A percentile compares a stretch with the other conserved stretches of the same genome.
These are phyloP conservation scores for Ibycter americanus DNA, from an alignment of 2,797 vertebrate genomes.

Conservation along the genomic window DNA sequence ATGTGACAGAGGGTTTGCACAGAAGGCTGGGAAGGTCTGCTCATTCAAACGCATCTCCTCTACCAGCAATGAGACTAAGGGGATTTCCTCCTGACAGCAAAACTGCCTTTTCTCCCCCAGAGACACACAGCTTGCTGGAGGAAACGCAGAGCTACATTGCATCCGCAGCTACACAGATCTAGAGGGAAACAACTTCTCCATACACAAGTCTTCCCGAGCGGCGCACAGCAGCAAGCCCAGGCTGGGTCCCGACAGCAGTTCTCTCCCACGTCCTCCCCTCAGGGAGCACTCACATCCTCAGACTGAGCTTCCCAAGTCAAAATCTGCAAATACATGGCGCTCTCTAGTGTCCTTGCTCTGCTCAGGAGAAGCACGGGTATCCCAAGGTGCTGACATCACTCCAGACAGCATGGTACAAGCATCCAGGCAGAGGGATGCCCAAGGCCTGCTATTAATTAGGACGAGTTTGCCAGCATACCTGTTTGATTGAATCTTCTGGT, in stretches of 20 bases:
- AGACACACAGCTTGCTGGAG: background rate
- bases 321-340: conserved; percentile 43
- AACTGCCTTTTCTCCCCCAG: background rate
- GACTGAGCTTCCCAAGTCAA: background rate
- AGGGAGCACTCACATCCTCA: background rate
- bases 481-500: background rate
- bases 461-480: fast-evolving
- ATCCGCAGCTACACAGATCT: background rate
- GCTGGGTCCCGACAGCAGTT: background rate
- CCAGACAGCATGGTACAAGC: background rate
- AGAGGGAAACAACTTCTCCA: background rate
- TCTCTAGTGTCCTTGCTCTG: conserved; percentile 42
- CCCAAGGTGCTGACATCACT: background rate
- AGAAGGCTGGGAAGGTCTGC: background rate
- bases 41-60: background rate
- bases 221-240: background rate
- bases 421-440: background rate
- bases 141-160: background rate
- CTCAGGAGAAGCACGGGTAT: background rate
- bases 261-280: background rate
- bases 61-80: background rate
- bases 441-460: background rate
- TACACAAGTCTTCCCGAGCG: fast-evolving
- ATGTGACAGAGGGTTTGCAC: background rate
- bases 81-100: background rate